Evolutionary conservation across 2,113 vertebrate genomes (phyloP).

Genomic region (Gadus macrocephalus): DNA sequence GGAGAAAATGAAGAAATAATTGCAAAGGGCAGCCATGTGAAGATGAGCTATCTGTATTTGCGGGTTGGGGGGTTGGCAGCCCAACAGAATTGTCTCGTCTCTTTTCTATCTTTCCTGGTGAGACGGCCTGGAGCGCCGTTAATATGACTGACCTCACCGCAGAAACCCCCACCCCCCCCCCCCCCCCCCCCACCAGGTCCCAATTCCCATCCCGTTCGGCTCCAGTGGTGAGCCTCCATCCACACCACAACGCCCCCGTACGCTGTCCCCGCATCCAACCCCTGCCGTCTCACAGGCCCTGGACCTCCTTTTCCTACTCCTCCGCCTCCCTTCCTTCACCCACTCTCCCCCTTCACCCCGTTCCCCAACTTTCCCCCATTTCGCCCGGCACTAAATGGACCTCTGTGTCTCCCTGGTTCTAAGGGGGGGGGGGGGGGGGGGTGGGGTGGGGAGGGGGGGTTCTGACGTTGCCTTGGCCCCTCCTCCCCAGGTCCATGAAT

Average conservation of each 20-base stretch:
- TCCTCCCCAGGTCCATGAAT: constrained; percentile 47
- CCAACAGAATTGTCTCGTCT: constrained; percentile 49
- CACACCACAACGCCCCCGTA: constrained; percentile 17
- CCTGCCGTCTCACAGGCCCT: constrained; percentile 3
- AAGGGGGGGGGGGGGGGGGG: constrained; percentile 49
- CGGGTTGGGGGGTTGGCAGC: constrained; percentile 33
- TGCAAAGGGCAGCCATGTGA: constrained; percentile 49
- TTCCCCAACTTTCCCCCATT: constrained; percentile 55
- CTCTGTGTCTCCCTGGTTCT: constrained; percentile 59
- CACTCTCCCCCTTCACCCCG: constrained; percentile 17
- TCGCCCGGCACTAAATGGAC: constrained; percentile 61
- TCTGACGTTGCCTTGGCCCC: constrained; percentile 20
- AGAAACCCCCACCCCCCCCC: constrained; percentile 28
- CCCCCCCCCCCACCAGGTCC: constrained; percentile 25
- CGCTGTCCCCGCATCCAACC: constrained; percentile 29
- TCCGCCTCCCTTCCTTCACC: constrained; percentile 5
- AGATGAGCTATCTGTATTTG: constrained; percentile 45
- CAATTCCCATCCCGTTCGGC: constrained; percentile 57
- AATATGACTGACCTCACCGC: constrained; percentile 59
- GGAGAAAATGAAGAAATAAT: constrained; percentile 52
- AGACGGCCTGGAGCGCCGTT: constrained; percentile 47
- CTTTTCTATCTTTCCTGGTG: constrained; percentile 32
- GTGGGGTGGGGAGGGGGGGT: constrained; percentile 44
- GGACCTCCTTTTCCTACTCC: constrained; percentile 12
- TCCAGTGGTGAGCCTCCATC: constrained; percentile 42